These are phyloP conservation scores for Naja naja DNA, from an alignment of 2,113 vertebrate species.

Conservation along the genomic window DNA sequence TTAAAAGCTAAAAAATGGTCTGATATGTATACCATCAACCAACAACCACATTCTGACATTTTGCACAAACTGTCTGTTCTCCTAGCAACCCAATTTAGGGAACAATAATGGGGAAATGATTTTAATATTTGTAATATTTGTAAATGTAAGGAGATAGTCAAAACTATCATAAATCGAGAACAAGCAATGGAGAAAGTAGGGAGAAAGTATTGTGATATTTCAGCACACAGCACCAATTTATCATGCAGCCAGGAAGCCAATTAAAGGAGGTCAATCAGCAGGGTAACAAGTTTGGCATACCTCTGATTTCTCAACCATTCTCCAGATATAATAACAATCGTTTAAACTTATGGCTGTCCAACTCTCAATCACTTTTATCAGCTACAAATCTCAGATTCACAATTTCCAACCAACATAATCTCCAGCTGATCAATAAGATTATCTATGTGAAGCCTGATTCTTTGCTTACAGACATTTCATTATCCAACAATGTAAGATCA, in stretches of 20 bases:
- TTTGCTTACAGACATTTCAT: background rate
- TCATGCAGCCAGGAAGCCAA: constrained; percentile 32
- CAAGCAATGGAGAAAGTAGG: background rate
- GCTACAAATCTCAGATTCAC: background rate
- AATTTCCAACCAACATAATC: background rate
- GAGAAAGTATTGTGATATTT: constrained; percentile 32
- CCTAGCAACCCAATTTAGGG: background rate
- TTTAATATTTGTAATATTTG: background rate
- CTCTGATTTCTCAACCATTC: background rate
- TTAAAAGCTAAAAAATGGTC: background rate
- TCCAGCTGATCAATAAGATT: background rate
- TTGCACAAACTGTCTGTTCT: background rate
- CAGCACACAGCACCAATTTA: constrained; percentile 24
- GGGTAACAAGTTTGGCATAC: background rate
- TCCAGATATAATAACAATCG: background rate
- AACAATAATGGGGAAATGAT: background rate
- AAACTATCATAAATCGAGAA: background rate
- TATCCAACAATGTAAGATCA: background rate
- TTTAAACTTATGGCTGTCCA: background rate
- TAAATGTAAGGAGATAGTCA: background rate
- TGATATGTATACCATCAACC: background rate
- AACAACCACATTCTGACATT: background rate
- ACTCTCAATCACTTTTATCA: background rate
- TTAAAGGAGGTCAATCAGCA: background rate
- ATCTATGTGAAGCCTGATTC: background rate